phyloP scores from a whole-genome alignment of 1,140 invertebrate genomes.

The Zaprionus taronus region DNA sequence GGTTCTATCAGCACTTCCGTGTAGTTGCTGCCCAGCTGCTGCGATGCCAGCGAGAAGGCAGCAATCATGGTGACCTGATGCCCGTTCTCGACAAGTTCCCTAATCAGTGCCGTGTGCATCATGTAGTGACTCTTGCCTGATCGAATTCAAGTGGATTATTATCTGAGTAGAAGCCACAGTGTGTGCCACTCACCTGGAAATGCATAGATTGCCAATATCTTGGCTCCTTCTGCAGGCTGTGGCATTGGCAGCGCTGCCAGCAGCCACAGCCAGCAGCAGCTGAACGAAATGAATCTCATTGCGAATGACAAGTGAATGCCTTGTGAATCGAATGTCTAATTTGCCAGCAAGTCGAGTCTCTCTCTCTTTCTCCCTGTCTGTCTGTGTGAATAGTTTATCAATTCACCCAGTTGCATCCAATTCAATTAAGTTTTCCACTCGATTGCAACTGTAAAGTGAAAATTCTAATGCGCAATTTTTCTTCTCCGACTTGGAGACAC shows the following conservation, averaged over 20 bases:
- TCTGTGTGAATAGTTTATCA: background rate
- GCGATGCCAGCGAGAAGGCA: slow-evolving; percentile 49
- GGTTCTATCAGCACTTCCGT: slow-evolving; percentile 78
- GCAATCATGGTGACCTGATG: slow-evolving; percentile 76
- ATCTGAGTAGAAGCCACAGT: background rate
- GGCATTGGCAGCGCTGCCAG: slow-evolving; percentile 8
- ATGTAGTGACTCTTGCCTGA: slow-evolving; percentile 71
- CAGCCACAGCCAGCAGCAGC: slow-evolving; percentile 20
- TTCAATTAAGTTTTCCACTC: slow-evolving; percentile 20
- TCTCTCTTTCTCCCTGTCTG: background rate
- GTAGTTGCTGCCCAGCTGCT: slow-evolving; percentile 66
- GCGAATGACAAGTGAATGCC: background rate
- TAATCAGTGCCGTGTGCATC: slow-evolving; percentile 72
- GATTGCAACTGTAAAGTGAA: slow-evolving; percentile 5
- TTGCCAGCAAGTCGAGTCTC: background rate
- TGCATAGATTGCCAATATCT: slow-evolving; percentile 70
- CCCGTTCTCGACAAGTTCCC: slow-evolving; percentile 66
- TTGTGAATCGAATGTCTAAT: background rate
- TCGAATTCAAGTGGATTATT: background rate
- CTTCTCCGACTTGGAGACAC: background rate
- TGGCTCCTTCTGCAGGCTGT: slow-evolving; percentile 24
- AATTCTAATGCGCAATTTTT: slow-evolving; percentile 13
- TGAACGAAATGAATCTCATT: slow-evolving; percentile 11
- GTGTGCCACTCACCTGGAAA: slow-evolving; percentile 62
- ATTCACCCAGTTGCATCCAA: slow-evolving; percentile 3